Evolutionary conservation across 2,113 vertebrate genomes (phyloP), one percentile per base, ranked within the genome.

Genomic region (Ictalurus furcatus): DNA sequence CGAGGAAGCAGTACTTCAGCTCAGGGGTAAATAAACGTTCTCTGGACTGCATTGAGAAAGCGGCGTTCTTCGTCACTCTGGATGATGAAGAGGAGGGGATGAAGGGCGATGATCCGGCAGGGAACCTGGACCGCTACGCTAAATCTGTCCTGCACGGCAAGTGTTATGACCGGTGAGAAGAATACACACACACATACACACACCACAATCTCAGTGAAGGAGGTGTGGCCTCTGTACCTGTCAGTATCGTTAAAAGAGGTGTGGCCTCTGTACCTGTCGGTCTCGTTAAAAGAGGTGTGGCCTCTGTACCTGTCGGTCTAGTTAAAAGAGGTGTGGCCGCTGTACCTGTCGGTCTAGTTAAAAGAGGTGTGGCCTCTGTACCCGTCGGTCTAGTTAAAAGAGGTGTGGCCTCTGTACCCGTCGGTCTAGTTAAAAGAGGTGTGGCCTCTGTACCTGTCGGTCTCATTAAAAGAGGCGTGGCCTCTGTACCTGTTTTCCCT

Each of bases 131-230:
- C 54, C 90, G 91, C 84, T 98, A 97, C 0, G 97, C 97, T 19
- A 97, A 97, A 52, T 95, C 96, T 28, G 91, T 98, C 30, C 94
- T 98, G 65, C 96, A 97, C 0, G 97, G 97, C n/a, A 95, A 93
- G 13, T 97, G 97, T 88, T 96, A 97, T 0, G 97, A 98, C 93
- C 95, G 97, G 97, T 97, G 88, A 93, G 94, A 44, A 9, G 25
- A 2, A 13, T 7, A 25, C 11, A 44, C 73, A 76, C 69, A 73
- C 17, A 76, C 37, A 76, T 2, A 40, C 34, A 40, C 7, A 25
- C 40, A 78, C 74, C 21, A 23, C 21, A 44, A 4, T 6, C 12
- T 79, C 76, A 54, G 23, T 2, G 25, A 52, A 79, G 48, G 44
- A n/a, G 48, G 48, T 14, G 48, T 79, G 76, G 76, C 25, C 23